Evolutionary conservation across 2,888 invertebrate genomes (phyloP), one percentile per base, ranked within the genome.

Genomic region (Schrankia costaestrigalis): DNA sequence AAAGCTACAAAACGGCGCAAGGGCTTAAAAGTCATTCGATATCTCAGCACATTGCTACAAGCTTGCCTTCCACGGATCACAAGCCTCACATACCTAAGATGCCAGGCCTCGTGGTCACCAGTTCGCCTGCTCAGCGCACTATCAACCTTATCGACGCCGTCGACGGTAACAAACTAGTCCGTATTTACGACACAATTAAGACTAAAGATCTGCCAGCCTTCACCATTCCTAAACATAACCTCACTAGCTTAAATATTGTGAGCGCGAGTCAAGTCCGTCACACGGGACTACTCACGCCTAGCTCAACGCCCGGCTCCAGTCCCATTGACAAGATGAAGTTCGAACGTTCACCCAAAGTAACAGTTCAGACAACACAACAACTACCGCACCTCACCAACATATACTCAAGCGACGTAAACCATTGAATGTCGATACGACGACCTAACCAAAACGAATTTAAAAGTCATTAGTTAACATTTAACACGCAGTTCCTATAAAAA

Each of bases 1-100:
- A 95, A 89, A 94, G 92, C 74, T 95, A 95, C 88, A 94, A 94
- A 84, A 94, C 94, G 46, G 90, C 92, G 29, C 93, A 93, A 77
- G 94, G 94, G 38, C 89, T 95, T 63, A 93, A 93, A 70, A 92
- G 90, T 63, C 95, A 95, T 74, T 90, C 92, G 1, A 66, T 74
- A 41, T 45, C 73, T 0, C 78, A 80, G 30, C 83, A 82, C 56
- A 66, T 74, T 12, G 67, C 56, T 24, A 49, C 52, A 1, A 51
- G 53, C 38, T 58, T 45, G 33, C 45, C 59, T 2, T 43, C 49
- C 18, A 47, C 57, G 3, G 56, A 56, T 6, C 53, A 41, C 31
- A 65, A 49, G 35, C 44, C 46, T 42, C 67, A 58, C 39, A 59
- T 53, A 13, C 59, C 66, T 17, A 74, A 69, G 37, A 61, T 75